Evolutionary conservation across 2,888 invertebrate genomes (phyloP), one percentile per base, ranked within the genome.

Genomic region (Trisateles emortualis): DNA sequence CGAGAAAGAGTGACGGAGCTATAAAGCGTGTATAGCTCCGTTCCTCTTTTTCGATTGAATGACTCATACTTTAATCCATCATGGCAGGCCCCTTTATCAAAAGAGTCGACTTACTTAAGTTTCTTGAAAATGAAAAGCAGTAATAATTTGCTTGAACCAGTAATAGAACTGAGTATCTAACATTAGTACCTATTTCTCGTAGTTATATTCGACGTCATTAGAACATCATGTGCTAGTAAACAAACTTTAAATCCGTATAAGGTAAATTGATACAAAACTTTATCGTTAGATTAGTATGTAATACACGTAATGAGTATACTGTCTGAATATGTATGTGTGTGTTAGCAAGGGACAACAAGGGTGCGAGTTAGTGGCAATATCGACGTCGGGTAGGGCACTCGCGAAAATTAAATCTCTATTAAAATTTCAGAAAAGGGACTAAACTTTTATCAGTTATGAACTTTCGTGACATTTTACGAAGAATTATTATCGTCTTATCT

Each of bases 371-470:
- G 29, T 43, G 51, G 52, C 78, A 32, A 59, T 87, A 88, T 86
- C 84, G 72, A 68, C 63, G 48, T 54, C 62, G 65, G 75, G 73
- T 78, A 76, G 79, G 79, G 77, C 79, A 84, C 83, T 85, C 81
- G 81, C 67, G 77, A 86, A 90, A 89, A 90, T 89, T 90, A 88
- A 89, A 90, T 87, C 86, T 90, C 85, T 88, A 88, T 91, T 89
- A 90, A 88, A 89, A 90, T 90, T 88, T 87, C 84, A 84, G 86
- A 87, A 88, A 89, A 86, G 89, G 87, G 86, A 81, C 84, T 75
- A 74, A 89, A 91, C 86, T 91, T 91, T 92, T 91, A 92, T 92
- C 91, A 89, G 91, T 87, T 91, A 87, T 88, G 86, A 92, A 92
- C 88, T 92, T 92, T 90, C 79, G 82, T 88, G 91, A 91, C 92